Percentiles rank a stretch among this genome's conserved stretches.
These are phyloP conservation scores for Hoplostethus mediterraneus DNA, from an alignment of 2,797 vertebrate species.

Conservation along the genomic window DNA sequence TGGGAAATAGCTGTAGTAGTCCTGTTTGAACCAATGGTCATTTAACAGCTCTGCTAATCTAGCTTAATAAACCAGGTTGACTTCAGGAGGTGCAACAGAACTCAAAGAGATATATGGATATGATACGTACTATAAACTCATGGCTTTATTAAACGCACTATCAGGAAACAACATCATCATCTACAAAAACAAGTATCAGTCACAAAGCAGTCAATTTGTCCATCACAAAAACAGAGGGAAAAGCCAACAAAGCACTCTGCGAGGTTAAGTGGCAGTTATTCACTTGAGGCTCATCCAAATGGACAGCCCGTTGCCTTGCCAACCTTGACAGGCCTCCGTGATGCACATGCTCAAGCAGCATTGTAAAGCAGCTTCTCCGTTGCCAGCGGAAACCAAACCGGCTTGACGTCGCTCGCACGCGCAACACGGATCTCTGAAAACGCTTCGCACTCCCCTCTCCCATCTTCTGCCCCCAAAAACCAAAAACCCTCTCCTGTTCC, in stretches of 20 bases:
- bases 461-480: neutral
- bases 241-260: slow-evolving; percentile 75
- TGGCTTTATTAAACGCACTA: slow-evolving; percentile 17
- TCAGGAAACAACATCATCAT: slow-evolving; percentile 25
- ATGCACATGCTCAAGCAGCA: slow-evolving; percentile 72
- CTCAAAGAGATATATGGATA: slow-evolving; percentile 6
- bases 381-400: slow-evolving; percentile 54
- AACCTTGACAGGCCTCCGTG: slow-evolving; percentile 65
- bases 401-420: slow-evolving; percentile 41
- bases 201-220: slow-evolving; percentile 56
- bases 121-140: neutral
- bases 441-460: slow-evolving; percentile 40
- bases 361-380: slow-evolving; percentile 49
- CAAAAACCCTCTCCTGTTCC: slow-evolving; percentile 14
- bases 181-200: slow-evolving; percentile 48
- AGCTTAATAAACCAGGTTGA: slow-evolving; percentile 1
- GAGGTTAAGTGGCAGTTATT: slow-evolving; percentile 80
- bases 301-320: slow-evolving; percentile 77
- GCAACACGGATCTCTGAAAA: slow-evolving; percentile 21
- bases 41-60: neutral
- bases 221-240: slow-evolving; percentile 48
- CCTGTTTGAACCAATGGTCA: neutral
- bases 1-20: neutral
- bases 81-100: neutral
- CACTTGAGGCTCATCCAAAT: slow-evolving; percentile 78